Conservation (phyloP, 2,888 invertebrate species). For the Gonocerus acuteangulatus region DNA sequence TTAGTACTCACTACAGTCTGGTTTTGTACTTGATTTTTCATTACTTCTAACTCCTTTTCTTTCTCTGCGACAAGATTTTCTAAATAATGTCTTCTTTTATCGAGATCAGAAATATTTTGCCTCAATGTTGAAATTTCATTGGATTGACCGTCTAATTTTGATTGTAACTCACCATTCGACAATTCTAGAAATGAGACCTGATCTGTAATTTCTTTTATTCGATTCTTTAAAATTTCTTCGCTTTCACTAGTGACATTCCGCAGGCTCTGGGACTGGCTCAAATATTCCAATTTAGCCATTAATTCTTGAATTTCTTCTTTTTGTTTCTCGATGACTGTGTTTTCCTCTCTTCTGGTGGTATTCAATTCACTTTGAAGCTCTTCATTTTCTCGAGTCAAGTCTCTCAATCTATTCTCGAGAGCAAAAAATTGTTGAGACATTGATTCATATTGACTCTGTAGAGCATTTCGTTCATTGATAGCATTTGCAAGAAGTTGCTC, state of each 20-base stretch:
- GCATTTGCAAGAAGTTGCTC: constrained; percentile 16
- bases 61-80: constrained; percentile 4
- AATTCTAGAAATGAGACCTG: background rate
- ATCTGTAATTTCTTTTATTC: background rate
- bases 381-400: constrained; percentile 52
- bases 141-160: background rate
- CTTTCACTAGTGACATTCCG: constrained; percentile 13
- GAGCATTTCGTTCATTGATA: constrained; percentile 8
- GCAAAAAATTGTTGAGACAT: constrained; percentile 1
- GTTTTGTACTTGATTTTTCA: background rate
- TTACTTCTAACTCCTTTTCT: constrained; percentile 10
- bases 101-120: constrained; percentile 6
- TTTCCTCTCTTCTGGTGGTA: background rate
- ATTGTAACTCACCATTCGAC: background rate
- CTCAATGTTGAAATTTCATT: constrained; percentile 9
- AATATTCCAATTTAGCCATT: constrained; percentile 14
- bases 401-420: constrained; percentile 41
- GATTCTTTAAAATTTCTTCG: background rate
- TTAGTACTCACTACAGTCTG: background rate
- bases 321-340: constrained; percentile 13
- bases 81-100: constrained; percentile 1
- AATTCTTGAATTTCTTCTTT: constrained; percentile 16
- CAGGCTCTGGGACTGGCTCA: constrained; percentile 42
- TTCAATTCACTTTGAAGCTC: constrained; percentile 48
- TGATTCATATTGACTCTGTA: constrained; percentile 4